Conservation (phyloP, 2,888 invertebrate genomes). For the Thymelicus sylvestris region DNA sequence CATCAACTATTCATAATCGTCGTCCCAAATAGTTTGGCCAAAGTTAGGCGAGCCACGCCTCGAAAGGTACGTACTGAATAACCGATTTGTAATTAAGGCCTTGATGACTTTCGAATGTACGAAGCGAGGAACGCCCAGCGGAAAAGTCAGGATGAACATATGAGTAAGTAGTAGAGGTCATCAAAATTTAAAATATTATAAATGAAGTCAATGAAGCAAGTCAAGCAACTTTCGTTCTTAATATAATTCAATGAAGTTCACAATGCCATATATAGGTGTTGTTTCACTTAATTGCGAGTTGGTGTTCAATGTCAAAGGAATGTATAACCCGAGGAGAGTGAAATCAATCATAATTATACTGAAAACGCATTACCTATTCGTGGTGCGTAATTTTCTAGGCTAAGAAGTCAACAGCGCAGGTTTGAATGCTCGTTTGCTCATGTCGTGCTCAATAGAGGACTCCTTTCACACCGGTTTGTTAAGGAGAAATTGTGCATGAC, state of each 20-base stretch:
- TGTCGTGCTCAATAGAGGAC: slow-evolving; percentile 28
- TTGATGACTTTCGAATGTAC: slow-evolving; percentile 45
- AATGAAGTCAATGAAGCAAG: not conserved
- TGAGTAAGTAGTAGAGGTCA: slow-evolving; percentile 12
- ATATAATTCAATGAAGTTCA: not conserved
- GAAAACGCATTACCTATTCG: slow-evolving; percentile 42
- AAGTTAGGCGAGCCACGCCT: slow-evolving; percentile 35
- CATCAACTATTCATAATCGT: slow-evolving; percentile 35
- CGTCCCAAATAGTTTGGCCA: slow-evolving; percentile 37
- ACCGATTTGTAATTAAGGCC: slow-evolving; percentile 43
- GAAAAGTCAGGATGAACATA: slow-evolving; percentile 28
- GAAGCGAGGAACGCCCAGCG: slow-evolving; percentile 10
- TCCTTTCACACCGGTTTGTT: slow-evolving; percentile 47
- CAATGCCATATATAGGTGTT: not conserved
- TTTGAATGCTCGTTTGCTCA: slow-evolving; percentile 37
- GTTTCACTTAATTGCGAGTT: not conserved
- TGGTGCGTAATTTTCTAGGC: slow-evolving; percentile 46
- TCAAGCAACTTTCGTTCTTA: slow-evolving; percentile 13
- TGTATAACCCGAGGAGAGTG: slow-evolving; percentile 38
- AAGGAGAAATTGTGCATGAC: slow-evolving; percentile 44
- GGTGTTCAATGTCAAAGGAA: slow-evolving; percentile 26
- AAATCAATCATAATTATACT: slow-evolving; percentile 43
- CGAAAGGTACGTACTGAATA: slow-evolving; percentile 41
- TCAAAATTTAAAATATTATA: slow-evolving; percentile 1
- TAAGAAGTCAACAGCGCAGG: slow-evolving; percentile 42